phyloP scores from a whole-genome alignment of 2,888 invertebrate genomes.

The Himalopsyche tibetana region DNA sequence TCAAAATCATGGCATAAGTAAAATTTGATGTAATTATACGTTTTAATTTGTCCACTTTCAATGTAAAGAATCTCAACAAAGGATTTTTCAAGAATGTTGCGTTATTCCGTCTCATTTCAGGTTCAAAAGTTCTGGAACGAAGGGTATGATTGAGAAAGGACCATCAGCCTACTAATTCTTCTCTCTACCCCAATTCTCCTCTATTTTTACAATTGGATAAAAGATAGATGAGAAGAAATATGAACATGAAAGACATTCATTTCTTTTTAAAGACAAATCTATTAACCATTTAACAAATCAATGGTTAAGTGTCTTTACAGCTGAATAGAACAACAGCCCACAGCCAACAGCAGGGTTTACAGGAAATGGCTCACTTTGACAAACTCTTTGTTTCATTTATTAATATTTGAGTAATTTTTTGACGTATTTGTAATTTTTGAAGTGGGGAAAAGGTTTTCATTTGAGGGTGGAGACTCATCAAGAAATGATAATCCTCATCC shows the following conservation, averaged over 20 bases:
- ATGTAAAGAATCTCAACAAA: too few relatives aligned
- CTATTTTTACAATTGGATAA: too few relatives aligned
- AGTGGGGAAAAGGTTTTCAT: not conserved
- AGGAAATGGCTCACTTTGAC: not conserved
- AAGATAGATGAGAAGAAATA: too few relatives aligned
- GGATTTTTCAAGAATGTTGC: too few relatives aligned
- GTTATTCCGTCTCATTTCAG: too few relatives aligned
- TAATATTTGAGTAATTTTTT: not conserved
- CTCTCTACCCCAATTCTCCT: too few relatives aligned
- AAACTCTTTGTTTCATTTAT: not conserved
- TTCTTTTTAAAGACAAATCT: too few relatives aligned
- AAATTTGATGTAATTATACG: not conserved
- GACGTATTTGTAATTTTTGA: not conserved
- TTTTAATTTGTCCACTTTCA: not conserved
- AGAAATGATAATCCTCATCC: constrained; percentile 13
- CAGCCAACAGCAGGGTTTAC: not conserved
- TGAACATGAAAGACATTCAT: too few relatives aligned
- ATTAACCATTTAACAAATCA: too few relatives aligned
- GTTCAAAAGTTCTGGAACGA: too few relatives aligned
- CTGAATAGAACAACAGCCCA: not conserved
- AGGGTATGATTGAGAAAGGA: too few relatives aligned
- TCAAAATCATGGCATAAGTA: not conserved
- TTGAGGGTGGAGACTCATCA: constrained; percentile 2
- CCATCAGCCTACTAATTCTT: too few relatives aligned
- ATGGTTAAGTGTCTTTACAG: not conserved